A percentile compares a stretch with the other conserved stretches of the same genome.
Conservation (phyloP, 1,140 invertebrate species). For the Asobara japonica region DNA sequence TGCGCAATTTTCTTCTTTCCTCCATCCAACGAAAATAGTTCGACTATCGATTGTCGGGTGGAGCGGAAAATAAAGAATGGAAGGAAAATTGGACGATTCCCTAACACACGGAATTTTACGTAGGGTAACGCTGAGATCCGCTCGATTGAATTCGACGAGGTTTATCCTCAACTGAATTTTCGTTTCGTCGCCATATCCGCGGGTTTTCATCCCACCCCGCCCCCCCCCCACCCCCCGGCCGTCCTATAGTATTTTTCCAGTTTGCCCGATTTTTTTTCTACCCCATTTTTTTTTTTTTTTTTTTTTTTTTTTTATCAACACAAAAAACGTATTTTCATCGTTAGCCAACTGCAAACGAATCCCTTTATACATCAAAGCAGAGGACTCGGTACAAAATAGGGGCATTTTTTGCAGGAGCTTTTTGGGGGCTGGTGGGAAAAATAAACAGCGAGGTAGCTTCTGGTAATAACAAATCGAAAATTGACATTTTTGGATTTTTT, state of each 20-base stretch:
- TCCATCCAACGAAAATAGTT: not conserved
- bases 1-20: not conserved
- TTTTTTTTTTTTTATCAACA: conserved; percentile 9
- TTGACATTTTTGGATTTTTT: too few relatives aligned
- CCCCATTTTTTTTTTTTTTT: not conserved
- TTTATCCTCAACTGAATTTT: conserved; percentile 14
- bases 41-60: not conserved
- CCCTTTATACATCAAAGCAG: conserved; percentile 1
- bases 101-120: conserved; percentile 15
- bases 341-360: conserved; percentile 16
- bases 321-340: conserved; percentile 4
- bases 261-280: not conserved
- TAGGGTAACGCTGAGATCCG: conserved; percentile 8
- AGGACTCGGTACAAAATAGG: not conserved
- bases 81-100: conserved; percentile 13
- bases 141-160: conserved; percentile 11
- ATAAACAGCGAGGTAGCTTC: too few relatives aligned
- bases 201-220: not conserved
- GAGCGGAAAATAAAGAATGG: not conserved
- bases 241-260: not conserved
- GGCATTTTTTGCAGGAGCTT: not conserved
- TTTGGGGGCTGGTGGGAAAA: too few relatives aligned
- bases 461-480: too few relatives aligned
- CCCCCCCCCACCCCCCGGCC: not conserved
- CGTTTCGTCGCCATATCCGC: conserved; percentile 7